Conservation (phyloP, 1,140 invertebrate genomes). For the Pentalonia nigronervosa region DNA sequence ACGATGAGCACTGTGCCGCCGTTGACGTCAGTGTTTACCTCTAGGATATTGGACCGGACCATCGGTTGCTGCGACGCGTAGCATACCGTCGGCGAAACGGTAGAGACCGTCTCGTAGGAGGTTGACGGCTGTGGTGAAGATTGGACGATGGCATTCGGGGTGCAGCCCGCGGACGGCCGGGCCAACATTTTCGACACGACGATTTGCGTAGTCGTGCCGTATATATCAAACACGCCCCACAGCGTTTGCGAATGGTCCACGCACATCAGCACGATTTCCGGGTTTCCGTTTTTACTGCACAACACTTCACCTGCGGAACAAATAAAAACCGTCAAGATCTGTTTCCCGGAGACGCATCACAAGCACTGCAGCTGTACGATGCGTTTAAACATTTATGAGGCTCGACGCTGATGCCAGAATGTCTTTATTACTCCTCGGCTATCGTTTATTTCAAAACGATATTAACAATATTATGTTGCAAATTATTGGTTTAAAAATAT, state of each 20-base stretch:
- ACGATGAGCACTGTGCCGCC: constrained; percentile 81
- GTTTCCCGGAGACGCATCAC: background rate
- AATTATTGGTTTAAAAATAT: background rate
- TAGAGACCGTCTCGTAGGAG: background rate
- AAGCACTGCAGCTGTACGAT: background rate
- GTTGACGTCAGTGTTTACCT: constrained; percentile 62
- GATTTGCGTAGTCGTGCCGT: constrained; percentile 90
- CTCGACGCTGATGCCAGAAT: background rate
- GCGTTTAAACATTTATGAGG: background rate
- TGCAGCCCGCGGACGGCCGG: background rate
- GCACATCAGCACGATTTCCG: constrained; percentile 86
- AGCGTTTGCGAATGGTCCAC: constrained; percentile 88
- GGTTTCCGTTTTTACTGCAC: constrained; percentile 86
- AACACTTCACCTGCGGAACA: constrained; percentile 77
- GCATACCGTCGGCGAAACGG: background rate
- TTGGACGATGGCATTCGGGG: background rate
- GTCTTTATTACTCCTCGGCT: background rate
- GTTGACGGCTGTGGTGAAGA: background rate
- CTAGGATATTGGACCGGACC: constrained; percentile 21
- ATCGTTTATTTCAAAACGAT: background rate
- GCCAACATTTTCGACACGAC: constrained; percentile 35
- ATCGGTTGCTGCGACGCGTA: background rate
- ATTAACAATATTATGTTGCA: background rate
- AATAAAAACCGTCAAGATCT: background rate
- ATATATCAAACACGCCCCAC: constrained; percentile 96